Evolutionary conservation across 2,113 vertebrate genomes (phyloP), one percentile per base, ranked within the genome.

Genomic region (Galbula dea): DNA sequence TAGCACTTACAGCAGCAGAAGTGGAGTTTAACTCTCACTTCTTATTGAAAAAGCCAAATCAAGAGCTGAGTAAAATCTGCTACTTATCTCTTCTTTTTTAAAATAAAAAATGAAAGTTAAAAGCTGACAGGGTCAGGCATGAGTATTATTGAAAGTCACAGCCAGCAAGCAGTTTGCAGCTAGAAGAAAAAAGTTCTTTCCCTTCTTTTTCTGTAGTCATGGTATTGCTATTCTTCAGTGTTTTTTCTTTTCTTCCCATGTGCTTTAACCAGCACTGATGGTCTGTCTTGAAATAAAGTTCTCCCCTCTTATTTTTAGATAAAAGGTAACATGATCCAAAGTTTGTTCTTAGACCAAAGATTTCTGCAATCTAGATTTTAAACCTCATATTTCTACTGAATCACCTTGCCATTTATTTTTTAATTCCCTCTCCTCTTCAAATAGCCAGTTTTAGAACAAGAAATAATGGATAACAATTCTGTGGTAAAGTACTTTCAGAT

Each of bases 31-130:
- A 82, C 54, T 94, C 88, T 57, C 75, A 95, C 68, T 89, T 93
- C 36, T 66, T 62, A 86, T 91, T 94, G 87, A 85, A 93, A 92
- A 96, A 90, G n/a, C 61, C 75, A 95, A 83, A 89, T 91, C 66
- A 78, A 76, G 71, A 92, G 22, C 30, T 90, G 34, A 95, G 85
- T 90, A 85, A 88, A 73, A 45, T 77, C 41, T 91, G 68, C 83
- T 83, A 89, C 55, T 94, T 91, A 83, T 89, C 48, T 92, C 51
- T 57, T 83, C 41, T 86, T 94, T 89, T 87, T 93, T 48, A 67
- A 89, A 97, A 81, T 65, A 62, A 90, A 96, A 96, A 26, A 62
- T 32, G 63, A 94, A 83, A 94, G 36, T 51, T 81, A 74, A 96
- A 95, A 54, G 69, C 67, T 78, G 27, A 34, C 14, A 54, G 58